phyloP scores from a whole-genome alignment of 2,113 vertebrate genomes.

The Charina bottae region DNA sequence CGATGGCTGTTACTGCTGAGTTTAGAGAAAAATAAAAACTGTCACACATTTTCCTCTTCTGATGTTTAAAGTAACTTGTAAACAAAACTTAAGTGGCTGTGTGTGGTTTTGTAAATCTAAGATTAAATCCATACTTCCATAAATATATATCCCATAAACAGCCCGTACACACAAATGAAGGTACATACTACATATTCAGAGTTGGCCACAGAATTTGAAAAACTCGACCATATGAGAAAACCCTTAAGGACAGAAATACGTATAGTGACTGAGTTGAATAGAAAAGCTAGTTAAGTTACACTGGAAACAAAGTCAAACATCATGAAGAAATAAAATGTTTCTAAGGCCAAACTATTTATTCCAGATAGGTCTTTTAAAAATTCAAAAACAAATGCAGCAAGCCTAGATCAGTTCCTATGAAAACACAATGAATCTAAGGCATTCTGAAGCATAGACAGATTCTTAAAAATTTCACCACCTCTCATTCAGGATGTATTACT shows the following conservation, averaged over 20 bases:
- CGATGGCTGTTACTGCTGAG: constrained; percentile 63
- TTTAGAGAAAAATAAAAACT: constrained; percentile 55
- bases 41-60: constrained; percentile 33
- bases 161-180: constrained; percentile 6
- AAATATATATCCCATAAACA: not conserved
- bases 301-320: not conserved
- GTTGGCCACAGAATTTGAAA: constrained; percentile 1
- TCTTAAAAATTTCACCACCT: not conserved
- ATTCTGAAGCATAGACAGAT: constrained; percentile 1
- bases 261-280: not conserved
- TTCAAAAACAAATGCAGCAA: constrained; percentile 16
- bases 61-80: constrained; percentile 47
- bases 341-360: not conserved
- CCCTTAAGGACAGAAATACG: not conserved
- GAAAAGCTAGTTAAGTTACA: not conserved
- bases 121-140: constrained; percentile 13
- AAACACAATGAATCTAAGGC: not conserved
- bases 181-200: not conserved
- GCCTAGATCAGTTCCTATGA: not conserved
- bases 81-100: constrained; percentile 44
- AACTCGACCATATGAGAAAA: not conserved
- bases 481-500: not conserved
- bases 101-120: constrained; percentile 9
- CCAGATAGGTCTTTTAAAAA: not conserved
- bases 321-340: not conserved